Evolutionary conservation across 2,888 invertebrate genomes (phyloP), one percentile per base, ranked within the genome.

Genomic region (Pediacus dermestoides): DNA sequence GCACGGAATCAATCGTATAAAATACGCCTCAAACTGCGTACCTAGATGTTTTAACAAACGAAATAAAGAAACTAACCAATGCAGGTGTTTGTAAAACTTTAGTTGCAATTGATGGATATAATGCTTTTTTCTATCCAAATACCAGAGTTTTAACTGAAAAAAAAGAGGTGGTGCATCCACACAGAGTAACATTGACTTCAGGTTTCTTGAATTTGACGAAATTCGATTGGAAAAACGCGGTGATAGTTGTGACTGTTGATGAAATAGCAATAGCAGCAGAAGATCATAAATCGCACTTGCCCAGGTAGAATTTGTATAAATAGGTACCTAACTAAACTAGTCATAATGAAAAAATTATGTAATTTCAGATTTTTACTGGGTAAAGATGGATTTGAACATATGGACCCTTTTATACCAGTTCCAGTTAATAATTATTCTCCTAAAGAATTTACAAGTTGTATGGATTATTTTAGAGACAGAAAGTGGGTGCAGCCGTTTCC

Each of bases 321-420:
- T 25, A 32, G 7, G 7, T 32, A n/a, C n/a, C n/a, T n/a, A n/a
- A n/a, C n/a, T n/a, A n/a, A n/a, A n/a, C n/a, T n/a, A n/a, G n/a
- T n/a, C n/a, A n/a, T n/a, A n/a, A n/a, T n/a, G n/a, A n/a, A n/a
- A n/a, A n/a, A n/a, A n/a, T n/a, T n/a, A n/a, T n/a, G n/a, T n/a
- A n/a, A 30, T 61, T 63, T 37, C 41, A 68, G 68, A 57, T 87
- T 86, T 72, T 72, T 91, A 40, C 73, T 95, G 1, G 81, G 80
- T 11, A 82, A 82, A 68, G 75, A 81, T 76, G 92, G 95, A 1
- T 95, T 95, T 69, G 90, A 93, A 59, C 81, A 82, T 59, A 61
- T 97, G 42, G 94, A 97, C 69, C 97, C 97, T 0, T 96, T 96
- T 70, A 76, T 97, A 18, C 96, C 97, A 0, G 70, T 99, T 16